Percentiles rank a stretch among this genome's conserved stretches.
These are phyloP conservation scores for Scaptomyza reducta DNA, from an alignment of 2,888 invertebrate genomes.

Conservation along the genomic window DNA sequence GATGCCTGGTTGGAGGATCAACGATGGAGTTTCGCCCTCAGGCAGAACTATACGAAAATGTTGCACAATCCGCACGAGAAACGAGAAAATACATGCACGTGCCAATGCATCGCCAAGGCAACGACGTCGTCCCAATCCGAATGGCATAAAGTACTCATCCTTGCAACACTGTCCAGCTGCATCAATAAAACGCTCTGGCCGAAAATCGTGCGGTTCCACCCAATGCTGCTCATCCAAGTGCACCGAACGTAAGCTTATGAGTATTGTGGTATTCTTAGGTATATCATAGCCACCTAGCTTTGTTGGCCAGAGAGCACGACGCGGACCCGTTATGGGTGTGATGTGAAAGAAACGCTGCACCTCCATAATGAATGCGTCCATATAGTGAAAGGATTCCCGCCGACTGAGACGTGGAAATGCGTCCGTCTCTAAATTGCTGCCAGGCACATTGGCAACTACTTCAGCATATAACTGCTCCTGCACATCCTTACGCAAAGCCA, in stretches of 20 bases:
- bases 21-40: slow-evolving; percentile 83
- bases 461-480: slow-evolving; percentile 86
- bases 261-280: slow-evolving; percentile 85
- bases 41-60: slow-evolving; percentile 85
- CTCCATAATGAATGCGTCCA: slow-evolving; percentile 86
- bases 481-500: slow-evolving; percentile 86
- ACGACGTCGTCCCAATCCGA: slow-evolving; percentile 86
- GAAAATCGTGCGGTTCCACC: slow-evolving; percentile 87
- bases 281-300: slow-evolving; percentile 86
- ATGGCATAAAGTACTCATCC: slow-evolving; percentile 83
- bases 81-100: slow-evolving; percentile 86
- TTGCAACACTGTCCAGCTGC: slow-evolving; percentile 70
- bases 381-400: slow-evolving; percentile 85
- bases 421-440: slow-evolving; percentile 19
- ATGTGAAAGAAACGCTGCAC: slow-evolving; percentile 86
- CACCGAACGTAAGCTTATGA: slow-evolving; percentile 86
- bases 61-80: slow-evolving; percentile 87
- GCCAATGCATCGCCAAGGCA: slow-evolving; percentile 88
- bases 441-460: slow-evolving; percentile 84
- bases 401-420: slow-evolving; percentile 78
- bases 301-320: slow-evolving; percentile 86
- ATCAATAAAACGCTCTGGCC: slow-evolving; percentile 88
- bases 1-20: slow-evolving; percentile 85
- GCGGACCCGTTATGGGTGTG: slow-evolving; percentile 86
- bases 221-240: slow-evolving; percentile 86